Conservation (phyloP, 1,140 invertebrate genomes). For the Rhagoletis pomonella region DNA sequence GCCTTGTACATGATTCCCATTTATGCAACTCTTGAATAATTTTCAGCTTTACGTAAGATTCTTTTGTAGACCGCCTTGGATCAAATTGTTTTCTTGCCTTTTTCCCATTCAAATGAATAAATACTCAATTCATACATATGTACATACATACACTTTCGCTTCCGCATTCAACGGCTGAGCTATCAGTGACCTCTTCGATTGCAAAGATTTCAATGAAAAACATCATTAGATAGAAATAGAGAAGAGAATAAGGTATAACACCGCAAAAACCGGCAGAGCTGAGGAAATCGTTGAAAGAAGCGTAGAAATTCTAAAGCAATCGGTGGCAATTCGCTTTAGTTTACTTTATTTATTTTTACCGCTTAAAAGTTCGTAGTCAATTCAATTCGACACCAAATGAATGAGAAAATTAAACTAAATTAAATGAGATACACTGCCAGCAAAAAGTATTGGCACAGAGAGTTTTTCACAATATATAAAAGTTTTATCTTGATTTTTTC, state of each 20-base stretch:
- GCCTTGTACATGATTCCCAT: too few species aligned
- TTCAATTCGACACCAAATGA: neutral
- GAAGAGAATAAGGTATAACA: neutral
- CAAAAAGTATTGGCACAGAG: too few species aligned
- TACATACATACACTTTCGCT: neutral
- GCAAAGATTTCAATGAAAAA: conserved; percentile 3
- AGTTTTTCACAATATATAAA: neutral
- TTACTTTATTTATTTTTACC: neutral
- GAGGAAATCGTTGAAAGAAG: neutral
- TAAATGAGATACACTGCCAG: neutral
- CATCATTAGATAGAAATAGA: neutral
- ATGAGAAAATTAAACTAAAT: neutral
- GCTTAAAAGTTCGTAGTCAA: neutral
- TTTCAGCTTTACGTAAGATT: too few species aligned
- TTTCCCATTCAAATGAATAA: neutral
- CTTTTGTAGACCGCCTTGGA: neutral
- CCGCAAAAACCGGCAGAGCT: neutral
- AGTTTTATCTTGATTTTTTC: too few species aligned
- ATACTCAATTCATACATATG: neutral
- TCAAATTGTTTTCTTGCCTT: neutral
- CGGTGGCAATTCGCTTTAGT: neutral
- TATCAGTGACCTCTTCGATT: neutral
- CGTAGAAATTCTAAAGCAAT: neutral
- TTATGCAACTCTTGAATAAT: too few species aligned
- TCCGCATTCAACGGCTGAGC: conserved; percentile 18